Conservation (phyloP, 2,888 invertebrate genomes). For the Merodon equestris region DNA sequence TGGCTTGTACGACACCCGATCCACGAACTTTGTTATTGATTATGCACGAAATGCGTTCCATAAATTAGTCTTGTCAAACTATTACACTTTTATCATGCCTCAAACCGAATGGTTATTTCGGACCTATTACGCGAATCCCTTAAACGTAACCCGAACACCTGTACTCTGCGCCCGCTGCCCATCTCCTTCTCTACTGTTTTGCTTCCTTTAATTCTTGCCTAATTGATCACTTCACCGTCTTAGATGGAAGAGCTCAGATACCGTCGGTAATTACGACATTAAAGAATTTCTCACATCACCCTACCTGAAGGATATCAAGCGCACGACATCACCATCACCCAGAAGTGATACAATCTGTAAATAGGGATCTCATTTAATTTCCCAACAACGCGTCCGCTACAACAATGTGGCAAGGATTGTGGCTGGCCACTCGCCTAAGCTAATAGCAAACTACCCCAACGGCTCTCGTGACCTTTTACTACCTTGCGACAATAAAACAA, state of each 20-base stretch:
- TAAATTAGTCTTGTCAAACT: conserved; percentile 61
- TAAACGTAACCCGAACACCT: conserved; percentile 43
- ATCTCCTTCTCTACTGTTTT: conserved; percentile 2
- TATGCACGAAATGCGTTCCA: conserved; percentile 58
- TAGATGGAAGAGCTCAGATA: conserved; percentile 61
- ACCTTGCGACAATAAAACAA: conserved; percentile 46
- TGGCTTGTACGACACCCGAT: not conserved
- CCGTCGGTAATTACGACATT: conserved; percentile 66
- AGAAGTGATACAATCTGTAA: conserved; percentile 66
- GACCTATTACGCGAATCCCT: conserved; percentile 42
- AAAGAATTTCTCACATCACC: conserved; percentile 66
- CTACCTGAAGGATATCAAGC: conserved; percentile 54
- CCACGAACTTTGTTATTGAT: conserved; percentile 46
- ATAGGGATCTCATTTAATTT: conserved; percentile 62
- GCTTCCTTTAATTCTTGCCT: conserved; percentile 8
- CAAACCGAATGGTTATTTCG: conserved; percentile 33
- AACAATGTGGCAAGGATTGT: conserved; percentile 54
- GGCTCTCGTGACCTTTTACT: conserved; percentile 68
- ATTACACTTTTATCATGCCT: conserved; percentile 44
- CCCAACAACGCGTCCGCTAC: conserved; percentile 36
- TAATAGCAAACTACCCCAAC: conserved; percentile 47
- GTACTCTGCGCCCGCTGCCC: conserved; percentile 27
- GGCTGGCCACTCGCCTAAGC: conserved; percentile 12
- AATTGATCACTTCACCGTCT: conserved; percentile 63
- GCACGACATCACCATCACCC: conserved; percentile 64